Conservation (phyloP, 2,888 invertebrate species). For the Minunthozetes semirufus region DNA sequence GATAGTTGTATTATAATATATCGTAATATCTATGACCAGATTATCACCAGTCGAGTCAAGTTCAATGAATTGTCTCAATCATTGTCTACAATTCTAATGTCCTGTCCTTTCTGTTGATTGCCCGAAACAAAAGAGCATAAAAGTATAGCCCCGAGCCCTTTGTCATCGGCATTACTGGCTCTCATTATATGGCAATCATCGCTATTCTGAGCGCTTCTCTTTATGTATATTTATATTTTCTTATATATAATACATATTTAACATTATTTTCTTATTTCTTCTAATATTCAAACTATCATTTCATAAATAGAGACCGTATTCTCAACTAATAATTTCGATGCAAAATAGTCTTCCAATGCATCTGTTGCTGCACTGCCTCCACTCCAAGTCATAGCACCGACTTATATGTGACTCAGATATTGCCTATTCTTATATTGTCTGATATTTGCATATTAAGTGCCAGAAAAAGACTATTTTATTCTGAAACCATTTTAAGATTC, state of each 20-base stretch:
- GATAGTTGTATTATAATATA: not conserved
- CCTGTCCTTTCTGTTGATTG: not conserved
- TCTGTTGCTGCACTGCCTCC: slow-evolving; percentile 20
- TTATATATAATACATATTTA: not conserved
- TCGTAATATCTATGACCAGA: slow-evolving; percentile 17
- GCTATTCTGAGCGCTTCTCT: not conserved
- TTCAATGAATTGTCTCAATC: slow-evolving; percentile 33
- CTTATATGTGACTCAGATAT: not conserved
- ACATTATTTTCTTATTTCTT: not conserved
- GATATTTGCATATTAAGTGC: slow-evolving; percentile 18
- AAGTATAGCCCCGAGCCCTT: slow-evolving; percentile 23
- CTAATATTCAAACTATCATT: not conserved
- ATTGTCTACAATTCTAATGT: not conserved
- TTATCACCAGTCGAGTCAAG: slow-evolving; percentile 25
- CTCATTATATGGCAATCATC: slow-evolving; percentile 29
- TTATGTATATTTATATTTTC: not conserved
- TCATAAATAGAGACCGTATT: not conserved
- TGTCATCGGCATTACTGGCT: slow-evolving; percentile 23
- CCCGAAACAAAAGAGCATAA: slow-evolving; percentile 30
- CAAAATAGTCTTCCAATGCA: slow-evolving; percentile 1
- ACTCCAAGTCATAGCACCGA: not conserved
- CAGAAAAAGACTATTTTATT: slow-evolving; percentile 1
- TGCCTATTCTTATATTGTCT: not conserved
- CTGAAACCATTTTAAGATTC: not conserved
- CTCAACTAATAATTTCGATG: slow-evolving; percentile 1